These are phyloP conservation scores for Myzus persicae DNA, from an alignment of 1,140 invertebrate species.

Conservation along the genomic window DNA sequence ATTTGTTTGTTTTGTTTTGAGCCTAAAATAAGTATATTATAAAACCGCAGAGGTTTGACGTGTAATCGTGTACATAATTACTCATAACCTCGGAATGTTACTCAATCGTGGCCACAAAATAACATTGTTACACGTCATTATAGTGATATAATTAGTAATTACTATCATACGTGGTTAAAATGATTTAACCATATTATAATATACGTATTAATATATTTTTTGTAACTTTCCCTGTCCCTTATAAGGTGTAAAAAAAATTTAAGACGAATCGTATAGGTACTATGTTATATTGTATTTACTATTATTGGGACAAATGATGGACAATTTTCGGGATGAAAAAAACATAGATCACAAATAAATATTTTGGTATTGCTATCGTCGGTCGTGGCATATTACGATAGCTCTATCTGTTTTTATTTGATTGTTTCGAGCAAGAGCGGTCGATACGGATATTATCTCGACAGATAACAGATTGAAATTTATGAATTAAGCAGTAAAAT, in stretches of 20 bases:
- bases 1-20: not conserved
- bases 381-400: not conserved
- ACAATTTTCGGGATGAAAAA: not conserved
- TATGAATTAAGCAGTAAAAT: not conserved
- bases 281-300: not conserved
- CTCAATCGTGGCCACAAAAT: not conserved
- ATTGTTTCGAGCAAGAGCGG: not conserved
- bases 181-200: no score
- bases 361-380: not conserved
- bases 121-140: not conserved
- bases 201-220: not conserved
- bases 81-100: not conserved
- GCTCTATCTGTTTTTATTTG: no score
- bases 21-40: not conserved
- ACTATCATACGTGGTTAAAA: no score
- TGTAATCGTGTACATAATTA: not conserved
- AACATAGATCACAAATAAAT: not conserved
- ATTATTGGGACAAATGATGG: not conserved
- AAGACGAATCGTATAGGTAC: not conserved
- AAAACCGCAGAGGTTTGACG: not conserved
- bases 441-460: not conserved
- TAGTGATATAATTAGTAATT: no score
- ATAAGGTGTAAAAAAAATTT: not conserved
- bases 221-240: not conserved
- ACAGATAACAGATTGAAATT: not conserved